Evolutionary conservation across 2,113 vertebrate species (phyloP), one percentile per base, ranked within the genome.

Genomic region (Terrapene triunguis): DNA sequence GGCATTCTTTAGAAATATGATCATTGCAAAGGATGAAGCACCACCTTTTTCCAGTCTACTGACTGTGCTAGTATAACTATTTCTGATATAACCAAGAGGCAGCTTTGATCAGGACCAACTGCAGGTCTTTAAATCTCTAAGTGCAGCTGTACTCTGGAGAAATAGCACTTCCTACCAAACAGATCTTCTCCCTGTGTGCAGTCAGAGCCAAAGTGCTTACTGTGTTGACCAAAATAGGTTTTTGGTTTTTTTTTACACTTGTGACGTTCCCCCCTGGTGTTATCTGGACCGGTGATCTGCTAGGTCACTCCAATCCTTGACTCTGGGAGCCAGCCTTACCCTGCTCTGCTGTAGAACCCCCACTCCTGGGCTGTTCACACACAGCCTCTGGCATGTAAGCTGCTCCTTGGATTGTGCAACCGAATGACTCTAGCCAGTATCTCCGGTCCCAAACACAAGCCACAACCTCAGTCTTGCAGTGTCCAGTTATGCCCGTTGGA

Each of bases 1-100:
- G 35, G 86, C 62, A n/a, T 87, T 97, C 65, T 10, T 69, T 21
- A 83, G 65, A 93, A 94, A 90, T 54, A 42, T 32, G 88, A 10
- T 85, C n/a, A 48, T n/a, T 74, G 32, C 42, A 90, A 47, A 85
- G 54, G 83, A 53, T 53, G 42, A 92, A 35, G 82, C 3, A 88
- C 10, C 3, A 24, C 91, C 92, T 87, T 85, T 38, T 50, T 82
- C 44, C 59, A 32, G 14, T 89, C 48, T 76, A 35, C 35, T 19
- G 42, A 79, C 10, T 87, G 3, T 54, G 11, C 44, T 90, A 16
- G 84, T 24, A 44, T 53, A 96, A 92, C 57, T 55, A 25, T 55
- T 55, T 55, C 54, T 55, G 24, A 55, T 55, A 55, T 22, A 55
- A 25, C 90, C 82, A 74, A 91, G 78, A 80, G 57, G 69, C 2